Base-by-base conservation (phyloP, 2,888 invertebrate genomes). In the Muschampia plurimacula region DNA sequence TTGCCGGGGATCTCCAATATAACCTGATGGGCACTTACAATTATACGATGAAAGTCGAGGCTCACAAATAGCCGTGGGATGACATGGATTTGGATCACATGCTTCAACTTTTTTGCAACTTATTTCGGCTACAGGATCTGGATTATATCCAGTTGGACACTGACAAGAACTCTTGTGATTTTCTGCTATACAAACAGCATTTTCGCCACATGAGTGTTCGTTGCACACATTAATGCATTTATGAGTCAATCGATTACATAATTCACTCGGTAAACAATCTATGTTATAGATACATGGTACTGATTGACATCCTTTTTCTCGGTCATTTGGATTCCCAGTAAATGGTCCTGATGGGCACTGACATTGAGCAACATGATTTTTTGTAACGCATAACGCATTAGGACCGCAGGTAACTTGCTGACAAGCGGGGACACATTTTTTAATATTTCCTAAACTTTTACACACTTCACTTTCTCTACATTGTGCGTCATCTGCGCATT, bases 351-450 rank as follows among this genome's bases (percentile, higher is more conserved):
- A 96, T 22, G 98, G 98, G 84, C 98, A 98, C 81, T 98, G 97
- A 83, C 98, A 98, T 86, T 97, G 97, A 0, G 98, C 97, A 13
- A 97, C 97, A 86, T 98, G 98, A 83, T 98, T 98, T 82, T 98
- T 98, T 2, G 97, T 97, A 9, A 98, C 95, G 84, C 98, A 98
- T 22, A 98, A 95, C 8, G 98, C 98, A 77, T 97, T 96, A 0
- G 98, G 97, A 0, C 98, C 98, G 86, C 98, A 98, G 64, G 95
- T 94, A 0, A 97, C 89, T 59, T 95, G 95, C 77, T 97, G 96
- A 84, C 98, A 98, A 59, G 97, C 97, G 1, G 97, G 95, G 77
- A 96, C 91, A 85, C 98, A 98, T 81, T 96, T 95, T 41, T 96
- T 93, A 1, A 95, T 84, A 63, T 96, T 96, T 4, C 93, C 95